These are phyloP conservation scores for Gymnothorax javanicus DNA, from an alignment of 2,797 vertebrate species.

Conservation along the genomic window DNA sequence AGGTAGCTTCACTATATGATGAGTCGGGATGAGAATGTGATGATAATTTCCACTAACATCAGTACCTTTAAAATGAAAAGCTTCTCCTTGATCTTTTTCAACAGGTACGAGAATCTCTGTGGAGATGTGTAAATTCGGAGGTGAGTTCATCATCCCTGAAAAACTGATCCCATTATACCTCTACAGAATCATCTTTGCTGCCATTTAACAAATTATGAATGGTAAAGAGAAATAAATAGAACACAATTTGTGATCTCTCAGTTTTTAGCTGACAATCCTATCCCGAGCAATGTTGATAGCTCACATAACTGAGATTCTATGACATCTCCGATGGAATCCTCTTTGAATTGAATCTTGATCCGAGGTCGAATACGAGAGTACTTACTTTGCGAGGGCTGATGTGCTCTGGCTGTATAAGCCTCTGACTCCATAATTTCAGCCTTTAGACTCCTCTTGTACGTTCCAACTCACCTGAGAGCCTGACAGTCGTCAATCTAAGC, in stretches of 20 bases:
- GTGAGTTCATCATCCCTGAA: constrained; percentile 53
- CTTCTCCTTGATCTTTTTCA: constrained; percentile 32
- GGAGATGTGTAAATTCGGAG: constrained; percentile 33
- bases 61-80: constrained; percentile 15
- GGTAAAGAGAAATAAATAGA: background rate
- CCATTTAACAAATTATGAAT: background rate
- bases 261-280: background rate
- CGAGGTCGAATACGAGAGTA: too few species aligned
- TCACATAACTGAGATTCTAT: background rate
- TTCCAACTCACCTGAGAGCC: too few species aligned
- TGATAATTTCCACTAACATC: background rate
- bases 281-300: background rate
- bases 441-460: too few species aligned
- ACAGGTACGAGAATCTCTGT: constrained; percentile 66
- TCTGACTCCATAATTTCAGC: too few species aligned
- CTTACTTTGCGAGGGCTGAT: too few species aligned
- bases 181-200: background rate
- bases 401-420: too few species aligned
- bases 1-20: background rate
- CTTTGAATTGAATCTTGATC: too few species aligned
- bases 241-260: background rate
- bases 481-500: too few species aligned
- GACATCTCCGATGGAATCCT: too few species aligned
- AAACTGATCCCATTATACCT: background rate
- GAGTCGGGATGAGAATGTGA: too few species aligned